Evolutionary conservation across 1,140 invertebrate genomes (phyloP).

Genomic region (Thaumetopoea pityocampa): DNA sequence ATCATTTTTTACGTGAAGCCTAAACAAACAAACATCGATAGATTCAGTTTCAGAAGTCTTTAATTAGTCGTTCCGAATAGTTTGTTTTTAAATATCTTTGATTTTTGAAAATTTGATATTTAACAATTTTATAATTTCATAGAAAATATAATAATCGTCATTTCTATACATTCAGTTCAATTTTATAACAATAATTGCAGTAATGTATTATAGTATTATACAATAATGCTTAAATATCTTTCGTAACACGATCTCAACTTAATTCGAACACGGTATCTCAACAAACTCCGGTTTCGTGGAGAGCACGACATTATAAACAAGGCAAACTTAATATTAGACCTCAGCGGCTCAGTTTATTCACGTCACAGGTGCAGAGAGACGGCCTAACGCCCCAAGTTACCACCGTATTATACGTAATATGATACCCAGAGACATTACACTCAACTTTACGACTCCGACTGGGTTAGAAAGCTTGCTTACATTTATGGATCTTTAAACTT

Average conservation of each 20-base stretch:
- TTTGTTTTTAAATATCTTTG: too few species aligned
- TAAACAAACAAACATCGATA: too few species aligned
- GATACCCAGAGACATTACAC: slow-evolving; percentile 60
- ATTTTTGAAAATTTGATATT: too few species aligned
- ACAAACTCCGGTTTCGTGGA: slow-evolving; percentile 23
- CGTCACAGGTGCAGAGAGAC: slow-evolving; percentile 59
- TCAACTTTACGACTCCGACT: slow-evolving; percentile 61
- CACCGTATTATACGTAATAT: slow-evolving; percentile 55
- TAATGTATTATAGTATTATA: too few species aligned
- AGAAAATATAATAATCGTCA: too few species aligned
- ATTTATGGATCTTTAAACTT: slow-evolving; percentile 70
- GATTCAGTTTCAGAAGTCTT: too few species aligned
- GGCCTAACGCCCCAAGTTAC: slow-evolving; percentile 50
- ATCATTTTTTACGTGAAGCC: too few species aligned
- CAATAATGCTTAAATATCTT: too few species aligned
- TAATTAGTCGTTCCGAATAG: too few species aligned
- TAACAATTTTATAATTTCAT: too few species aligned
- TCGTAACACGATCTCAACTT: slow-evolving; percentile 19
- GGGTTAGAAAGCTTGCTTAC: slow-evolving; percentile 54
- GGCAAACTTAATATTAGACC: slow-evolving; percentile 50
- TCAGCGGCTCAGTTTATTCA: slow-evolving; percentile 45
- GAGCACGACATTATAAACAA: slow-evolving; percentile 41
- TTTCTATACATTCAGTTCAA: too few species aligned
- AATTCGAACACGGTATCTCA: slow-evolving; percentile 25
- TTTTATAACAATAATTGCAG: too few species aligned